phyloP scores from a whole-genome alignment of 2,797 vertebrate genomes.

The Triplophysa bombifrons region DNA sequence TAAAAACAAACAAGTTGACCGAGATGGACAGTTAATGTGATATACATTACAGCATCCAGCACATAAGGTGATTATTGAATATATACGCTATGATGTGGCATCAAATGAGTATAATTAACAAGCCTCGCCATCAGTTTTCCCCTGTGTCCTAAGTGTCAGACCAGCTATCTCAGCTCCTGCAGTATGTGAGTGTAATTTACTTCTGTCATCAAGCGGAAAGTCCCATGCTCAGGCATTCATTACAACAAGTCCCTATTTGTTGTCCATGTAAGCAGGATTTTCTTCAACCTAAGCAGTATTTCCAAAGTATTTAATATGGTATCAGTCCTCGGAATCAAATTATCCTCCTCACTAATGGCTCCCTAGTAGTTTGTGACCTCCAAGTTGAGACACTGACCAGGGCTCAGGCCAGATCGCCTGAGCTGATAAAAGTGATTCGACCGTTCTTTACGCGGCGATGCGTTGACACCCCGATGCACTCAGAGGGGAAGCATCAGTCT shows the following conservation, averaged over 20 bases:
- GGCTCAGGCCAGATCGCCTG: conserved; percentile 43
- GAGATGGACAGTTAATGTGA: background rate
- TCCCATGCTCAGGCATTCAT: conserved; percentile 35
- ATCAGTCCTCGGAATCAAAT: conserved; percentile 58
- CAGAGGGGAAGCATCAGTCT: conserved; percentile 28
- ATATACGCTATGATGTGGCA: conserved; percentile 2
- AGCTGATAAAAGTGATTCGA: conserved; percentile 48
- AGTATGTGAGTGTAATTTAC: conserved; percentile 41
- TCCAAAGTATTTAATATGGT: conserved; percentile 59
- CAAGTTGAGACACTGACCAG: conserved; percentile 44
- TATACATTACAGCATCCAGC: background rate
- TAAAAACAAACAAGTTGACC: too few relatives aligned
- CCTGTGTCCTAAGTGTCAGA: background rate
- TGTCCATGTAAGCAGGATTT: conserved; percentile 53
- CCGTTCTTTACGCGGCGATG: conserved; percentile 50
- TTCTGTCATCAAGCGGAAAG: conserved; percentile 51
- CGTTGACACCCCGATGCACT: conserved; percentile 40
- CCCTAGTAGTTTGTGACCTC: conserved; percentile 51
- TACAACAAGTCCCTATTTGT: conserved; percentile 43
- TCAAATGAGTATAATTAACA: background rate
- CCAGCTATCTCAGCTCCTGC: conserved; percentile 7
- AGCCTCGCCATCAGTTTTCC: background rate
- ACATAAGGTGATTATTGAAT: conserved; percentile 1
- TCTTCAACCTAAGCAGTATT: conserved; percentile 55
- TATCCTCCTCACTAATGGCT: conserved; percentile 55